phyloP scores from a whole-genome alignment of 2,888 invertebrate species.

The Melanostoma scalare region DNA sequence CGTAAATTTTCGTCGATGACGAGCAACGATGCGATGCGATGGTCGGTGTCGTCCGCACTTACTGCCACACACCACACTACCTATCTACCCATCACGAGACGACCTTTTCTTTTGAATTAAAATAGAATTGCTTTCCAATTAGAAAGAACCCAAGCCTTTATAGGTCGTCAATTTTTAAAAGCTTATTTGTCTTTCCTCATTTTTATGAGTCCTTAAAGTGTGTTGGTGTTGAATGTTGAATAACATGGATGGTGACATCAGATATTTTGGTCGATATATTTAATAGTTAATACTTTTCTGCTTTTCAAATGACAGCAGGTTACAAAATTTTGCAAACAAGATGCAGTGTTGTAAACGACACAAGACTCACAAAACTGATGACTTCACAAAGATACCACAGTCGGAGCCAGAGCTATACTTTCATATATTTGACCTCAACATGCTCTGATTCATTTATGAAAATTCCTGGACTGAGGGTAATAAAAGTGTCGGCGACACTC shows the following conservation, averaged over 20 bases:
- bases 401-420: neutral
- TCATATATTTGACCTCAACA: slow-evolving; percentile 5
- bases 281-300: neutral
- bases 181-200: slow-evolving; percentile 11
- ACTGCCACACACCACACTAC: neutral
- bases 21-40: slow-evolving; percentile 11
- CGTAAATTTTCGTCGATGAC: neutral
- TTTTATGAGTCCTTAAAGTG: slow-evolving; percentile 52
- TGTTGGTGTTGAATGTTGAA: slow-evolving; percentile 7
- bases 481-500: slow-evolving; percentile 37
- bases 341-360: slow-evolving; percentile 32
- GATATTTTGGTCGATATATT: slow-evolving; percentile 15
- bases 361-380: slow-evolving; percentile 3
- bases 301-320: neutral
- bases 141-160: slow-evolving; percentile 21
- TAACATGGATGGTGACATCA: slow-evolving; percentile 32
- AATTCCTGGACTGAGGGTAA: slow-evolving; percentile 3
- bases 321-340: slow-evolving; percentile 7
- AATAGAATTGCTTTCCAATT: slow-evolving; percentile 42
- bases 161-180: slow-evolving; percentile 35
- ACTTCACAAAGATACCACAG: slow-evolving; percentile 6
- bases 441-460: slow-evolving; percentile 23
- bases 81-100: neutral
- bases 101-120: neutral
- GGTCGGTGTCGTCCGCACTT: slow-evolving; percentile 11